Conservation (phyloP, 2,888 invertebrate genomes). For the Arenicola marina region DNA sequence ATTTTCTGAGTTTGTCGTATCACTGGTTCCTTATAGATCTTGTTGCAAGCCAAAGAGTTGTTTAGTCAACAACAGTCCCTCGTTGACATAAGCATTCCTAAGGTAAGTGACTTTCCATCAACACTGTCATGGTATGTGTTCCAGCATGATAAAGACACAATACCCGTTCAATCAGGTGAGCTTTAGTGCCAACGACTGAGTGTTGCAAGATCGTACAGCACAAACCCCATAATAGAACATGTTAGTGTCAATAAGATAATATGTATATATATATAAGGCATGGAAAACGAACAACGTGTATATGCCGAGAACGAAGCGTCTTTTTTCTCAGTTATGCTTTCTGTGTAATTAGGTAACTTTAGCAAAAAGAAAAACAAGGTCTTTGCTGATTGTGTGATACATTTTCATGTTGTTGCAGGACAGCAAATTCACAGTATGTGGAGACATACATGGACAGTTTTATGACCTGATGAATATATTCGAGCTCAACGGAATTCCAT, state of each 20-base stretch:
- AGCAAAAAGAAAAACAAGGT: too few species aligned
- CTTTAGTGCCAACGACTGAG: too few species aligned
- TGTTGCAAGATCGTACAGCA: too few species aligned
- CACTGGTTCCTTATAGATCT: conserved; percentile 71
- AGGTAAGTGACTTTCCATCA: conserved; percentile 63
- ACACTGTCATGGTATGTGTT: too few species aligned
- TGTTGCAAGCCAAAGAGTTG: conserved; percentile 84
- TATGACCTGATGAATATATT: conserved; percentile 98
- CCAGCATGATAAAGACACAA: conserved; percentile 85
- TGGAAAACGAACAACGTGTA: too few species aligned
- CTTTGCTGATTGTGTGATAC: background rate
- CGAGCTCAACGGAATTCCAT: conserved; percentile 93
- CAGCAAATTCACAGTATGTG: conserved; percentile 95
- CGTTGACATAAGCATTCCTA: conserved; percentile 85
- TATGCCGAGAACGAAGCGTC: too few species aligned
- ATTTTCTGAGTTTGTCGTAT: too few species aligned
- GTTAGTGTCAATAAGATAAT: too few species aligned
- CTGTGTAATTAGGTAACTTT: too few species aligned
- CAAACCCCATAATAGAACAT: too few species aligned
- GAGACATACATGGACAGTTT: conserved; percentile 98
- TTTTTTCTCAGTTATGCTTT: too few species aligned
- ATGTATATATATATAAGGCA: background rate
- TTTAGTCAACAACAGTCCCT: conserved; percentile 85
- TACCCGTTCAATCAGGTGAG: too few species aligned
- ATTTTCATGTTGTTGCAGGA: conserved; percentile 61